Evolutionary conservation across 2,888 invertebrate genomes (phyloP), one percentile per base, ranked within the genome.

Genomic region (Epinotia bilunana): DNA sequence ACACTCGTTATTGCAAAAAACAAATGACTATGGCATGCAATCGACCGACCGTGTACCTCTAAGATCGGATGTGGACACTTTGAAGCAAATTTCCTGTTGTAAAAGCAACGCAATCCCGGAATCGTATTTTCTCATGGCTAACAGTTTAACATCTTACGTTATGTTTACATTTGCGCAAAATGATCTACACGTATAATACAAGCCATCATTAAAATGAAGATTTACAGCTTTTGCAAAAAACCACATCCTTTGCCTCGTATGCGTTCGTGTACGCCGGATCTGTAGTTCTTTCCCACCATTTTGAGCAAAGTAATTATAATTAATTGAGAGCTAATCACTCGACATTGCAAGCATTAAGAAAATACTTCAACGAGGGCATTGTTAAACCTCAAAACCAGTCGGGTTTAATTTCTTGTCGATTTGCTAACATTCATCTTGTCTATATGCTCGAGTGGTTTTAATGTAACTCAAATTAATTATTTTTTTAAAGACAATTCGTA

Each of bases 1-100:
- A 92, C 84, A 85, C 86, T 57, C 43, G 23, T n/a, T 43, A 49
- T 75, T 62, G 82, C 84, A 88, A 88, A 88, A 89, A 86, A 86
- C 81, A 85, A 82, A 83, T 80, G 84, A 84, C 83, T 81, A 82
- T 79, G 81, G 80, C 82, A 79, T 80, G 82, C 83, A 80, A 81
- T 80, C 80, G 79, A 79, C 76, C 80, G 79, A 78, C 76, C 81
- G 82, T 76, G 72, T 70, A 74, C 77, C 62, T 62, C 49, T 72
- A 76, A 53, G 58, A 69, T 73, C 74, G 84, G 83, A 85, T 85
- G 84, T 86, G 84, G 82, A 82, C 83, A 82, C 81, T 82, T 73
- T 77, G 80, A 80, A 80, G 80, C 80, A 80, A 82, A 86, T 79
- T 78, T 84, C 82, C 85, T 83, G 80, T 79, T 80, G 58, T 69